Conservation (phyloP, 2,888 invertebrate genomes). For the Lasioglossum oenotherae region DNA sequence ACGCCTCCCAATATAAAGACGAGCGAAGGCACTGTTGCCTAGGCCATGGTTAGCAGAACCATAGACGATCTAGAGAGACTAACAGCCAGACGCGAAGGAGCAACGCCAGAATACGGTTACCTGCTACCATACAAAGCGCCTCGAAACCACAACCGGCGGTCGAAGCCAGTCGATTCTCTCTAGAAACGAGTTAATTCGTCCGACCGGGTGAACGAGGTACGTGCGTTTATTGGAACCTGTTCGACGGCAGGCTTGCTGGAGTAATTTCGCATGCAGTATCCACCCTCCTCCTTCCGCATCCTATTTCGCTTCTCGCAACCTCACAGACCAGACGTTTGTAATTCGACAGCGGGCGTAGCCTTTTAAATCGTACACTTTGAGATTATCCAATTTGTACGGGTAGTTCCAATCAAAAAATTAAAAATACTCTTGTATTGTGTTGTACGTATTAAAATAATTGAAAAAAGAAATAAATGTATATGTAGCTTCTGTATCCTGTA, state of each 20-base stretch:
- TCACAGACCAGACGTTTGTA: constrained; percentile 14
- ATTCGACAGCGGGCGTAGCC: neutral
- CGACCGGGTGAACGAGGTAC: constrained; percentile 8
- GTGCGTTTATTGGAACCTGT: constrained; percentile 38
- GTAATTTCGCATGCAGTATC: constrained; percentile 25
- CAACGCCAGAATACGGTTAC: constrained; percentile 15
- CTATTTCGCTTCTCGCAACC: constrained; percentile 16
- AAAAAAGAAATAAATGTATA: too few relatives aligned
- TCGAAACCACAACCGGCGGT: constrained; percentile 37
- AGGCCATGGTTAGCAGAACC: neutral
- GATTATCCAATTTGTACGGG: neutral
- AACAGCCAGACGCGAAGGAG: constrained; percentile 36
- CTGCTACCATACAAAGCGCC: constrained; percentile 16
- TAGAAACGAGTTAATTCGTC: constrained; percentile 46
- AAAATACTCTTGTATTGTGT: too few relatives aligned
- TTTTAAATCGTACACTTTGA: neutral
- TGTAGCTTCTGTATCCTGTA: too few relatives aligned
- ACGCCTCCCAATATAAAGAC: neutral
- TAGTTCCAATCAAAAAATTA: neutral
- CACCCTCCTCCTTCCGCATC: neutral
- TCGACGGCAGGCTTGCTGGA: constrained; percentile 29
- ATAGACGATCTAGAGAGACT: constrained; percentile 13
- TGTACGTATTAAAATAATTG: too few relatives aligned
- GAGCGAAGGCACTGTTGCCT: constrained; percentile 6
- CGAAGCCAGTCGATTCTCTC: constrained; percentile 2